Evolutionary conservation across 2,888 invertebrate genomes (phyloP).

Genomic region (Acanthosoma haemorrhoidale): DNA sequence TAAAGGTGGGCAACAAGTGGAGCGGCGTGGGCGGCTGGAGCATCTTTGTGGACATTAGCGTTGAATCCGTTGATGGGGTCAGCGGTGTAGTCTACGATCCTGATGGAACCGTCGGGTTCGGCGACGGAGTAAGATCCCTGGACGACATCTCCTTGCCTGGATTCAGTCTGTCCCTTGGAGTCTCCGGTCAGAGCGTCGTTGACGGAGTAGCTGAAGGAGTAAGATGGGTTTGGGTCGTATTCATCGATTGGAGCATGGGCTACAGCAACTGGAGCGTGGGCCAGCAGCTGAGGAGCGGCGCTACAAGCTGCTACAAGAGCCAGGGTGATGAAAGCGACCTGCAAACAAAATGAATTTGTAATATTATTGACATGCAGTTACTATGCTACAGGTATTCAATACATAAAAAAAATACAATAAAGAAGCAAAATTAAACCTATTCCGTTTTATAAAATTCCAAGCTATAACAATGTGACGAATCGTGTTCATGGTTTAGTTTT

Average conservation of each 20-base stretch:
- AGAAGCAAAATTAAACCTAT: too few relatives aligned
- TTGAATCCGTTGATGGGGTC: constrained; percentile 18
- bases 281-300: background rate
- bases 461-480: too few relatives aligned
- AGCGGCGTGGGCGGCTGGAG: background rate
- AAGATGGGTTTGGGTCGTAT: constrained; percentile 21
- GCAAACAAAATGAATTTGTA: too few relatives aligned
- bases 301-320: background rate
- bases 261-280: background rate
- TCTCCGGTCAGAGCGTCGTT: constrained; percentile 19
- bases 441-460: too few relatives aligned
- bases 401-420: too few relatives aligned
- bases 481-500: too few relatives aligned
- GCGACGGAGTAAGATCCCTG: constrained; percentile 20
- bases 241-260: too few relatives aligned
- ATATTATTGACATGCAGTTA: too few relatives aligned
- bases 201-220: constrained; percentile 19
- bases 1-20: constrained; percentile 7
- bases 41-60: constrained; percentile 21
- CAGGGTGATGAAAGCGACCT: constrained; percentile 2
- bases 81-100: constrained; percentile 23
- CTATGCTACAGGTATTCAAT: too few relatives aligned
- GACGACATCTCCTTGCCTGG: constrained; percentile 13
- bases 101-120: constrained; percentile 12
- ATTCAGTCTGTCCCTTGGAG: constrained; percentile 21